Evolutionary conservation across 2,888 invertebrate species (phyloP), one percentile per base, ranked within the genome.

Genomic region (Callimorpha dominula): DNA sequence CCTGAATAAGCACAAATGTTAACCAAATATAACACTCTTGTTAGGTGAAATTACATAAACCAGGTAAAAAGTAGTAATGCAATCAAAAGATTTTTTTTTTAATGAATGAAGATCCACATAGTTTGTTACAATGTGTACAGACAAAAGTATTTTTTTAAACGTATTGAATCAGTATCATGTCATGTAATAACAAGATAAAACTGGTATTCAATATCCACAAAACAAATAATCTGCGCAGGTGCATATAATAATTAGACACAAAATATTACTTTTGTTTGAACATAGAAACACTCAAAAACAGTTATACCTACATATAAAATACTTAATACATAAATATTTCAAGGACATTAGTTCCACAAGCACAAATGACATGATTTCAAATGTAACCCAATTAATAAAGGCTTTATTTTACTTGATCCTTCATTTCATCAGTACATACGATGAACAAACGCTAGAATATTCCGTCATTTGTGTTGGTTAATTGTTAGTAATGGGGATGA

Each of bases 401-500:
- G 4, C 0, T 50, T 50, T 31, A 65, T 43, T 40, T 65, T 70
- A 65, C 65, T 70, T 70, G 11, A 9, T 70, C 52, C 17, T 64
- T 4, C 43, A 9, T 9, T 63, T 2, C 14, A 50, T 50, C 17
- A 43, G 64, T 64, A n/a, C 31, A 9, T 6, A 14, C 9, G 43
- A 46, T 46, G 43, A 15, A 40, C 62, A 62, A 40, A 40, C 14
- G 40, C 50, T 64, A 54, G 50, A 31, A n/a, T 20, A 54, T 52
- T 46, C 31, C 54, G 52, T 64, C 70, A 66, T 50, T 43, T 62
- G 49, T 63, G 50, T 64, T 49, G 57, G n/a, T 63, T 43, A 62
- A 65, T 68, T 82, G 91, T 90, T 91, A 89, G 89, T 89, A 85
- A 85, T 87, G 90, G 86, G 84, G 71, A 68, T 77, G 86, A 87